phyloP scores from a whole-genome alignment of 2,113 vertebrate genomes.

The Bos javanicus region DNA sequence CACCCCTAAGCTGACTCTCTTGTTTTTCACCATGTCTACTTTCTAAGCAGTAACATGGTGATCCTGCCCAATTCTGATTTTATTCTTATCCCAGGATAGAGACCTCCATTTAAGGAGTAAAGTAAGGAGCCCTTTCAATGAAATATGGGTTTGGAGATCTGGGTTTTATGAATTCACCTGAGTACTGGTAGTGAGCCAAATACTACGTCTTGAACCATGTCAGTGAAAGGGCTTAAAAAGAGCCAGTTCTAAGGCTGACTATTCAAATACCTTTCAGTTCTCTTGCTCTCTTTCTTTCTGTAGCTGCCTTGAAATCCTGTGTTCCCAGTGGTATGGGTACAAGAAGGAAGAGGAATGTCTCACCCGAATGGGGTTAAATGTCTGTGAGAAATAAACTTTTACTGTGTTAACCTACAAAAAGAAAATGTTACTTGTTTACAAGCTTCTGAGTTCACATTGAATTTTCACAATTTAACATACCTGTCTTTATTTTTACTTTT shows the following conservation, averaged over 20 bases:
- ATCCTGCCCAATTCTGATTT: background rate
- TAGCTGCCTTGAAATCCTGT: background rate
- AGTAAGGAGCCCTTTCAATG: background rate
- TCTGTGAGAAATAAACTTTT: background rate
- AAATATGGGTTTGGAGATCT: background rate
- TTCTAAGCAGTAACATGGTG: background rate
- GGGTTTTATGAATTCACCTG: background rate
- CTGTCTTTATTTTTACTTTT: background rate
- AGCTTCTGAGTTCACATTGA: background rate
- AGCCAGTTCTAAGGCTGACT: background rate
- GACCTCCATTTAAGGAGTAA: background rate
- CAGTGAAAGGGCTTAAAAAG: background rate
- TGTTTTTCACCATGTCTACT: background rate
- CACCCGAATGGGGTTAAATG: background rate
- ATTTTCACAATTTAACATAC: background rate
- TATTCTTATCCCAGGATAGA: background rate
- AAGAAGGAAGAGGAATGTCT: background rate
- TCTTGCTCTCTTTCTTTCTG: background rate
- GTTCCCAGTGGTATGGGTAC: background rate
- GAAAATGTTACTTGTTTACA: background rate
- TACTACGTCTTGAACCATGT: background rate
- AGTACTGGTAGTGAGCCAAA: background rate
- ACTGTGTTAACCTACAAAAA: background rate
- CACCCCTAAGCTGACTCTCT: background rate
- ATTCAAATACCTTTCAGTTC: rapidly evolving